Base-by-base conservation (phyloP, 2,113 vertebrate species). In the Conger conger region DNA sequence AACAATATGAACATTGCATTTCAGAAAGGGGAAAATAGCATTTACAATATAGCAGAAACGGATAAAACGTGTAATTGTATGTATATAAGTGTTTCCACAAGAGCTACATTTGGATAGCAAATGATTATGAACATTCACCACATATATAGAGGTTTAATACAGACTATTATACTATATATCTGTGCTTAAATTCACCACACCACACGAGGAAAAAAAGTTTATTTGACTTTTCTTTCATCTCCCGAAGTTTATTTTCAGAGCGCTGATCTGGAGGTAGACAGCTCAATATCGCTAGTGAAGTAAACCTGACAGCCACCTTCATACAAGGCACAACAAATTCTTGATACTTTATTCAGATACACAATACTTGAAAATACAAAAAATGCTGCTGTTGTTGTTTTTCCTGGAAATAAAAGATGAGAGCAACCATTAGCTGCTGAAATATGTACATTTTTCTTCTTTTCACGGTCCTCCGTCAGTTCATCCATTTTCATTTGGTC, bases 401-500 rank as follows among this genome's bases (percentile, higher is more conserved):
- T 73, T 30, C 68, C n/a, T 33, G 68, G n/a, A 30, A 33, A 73
- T 73, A 33, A 73, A n/a, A 73, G n/a, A 33, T 73, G 4, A 33
- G 1, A 33, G 27, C n/a, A 2, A 73, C n/a, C n/a, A 57, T 80
- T 45, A 16, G 27, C 50, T 23, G n/a, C 80, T 33, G 37, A 85
- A 76, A 50, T 76, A 9, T 9, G 36, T 17, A 16, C 60, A 17
- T 83, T 60, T 77, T 18, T 77, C 79, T 76, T 57, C 57, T 80
- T 60, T 77, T 53, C 36, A 9, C 37, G 68, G 35, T 40, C n/a
- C 16, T 42, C 80, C 35, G 57, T 79, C 68, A 81, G 80, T 85
- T 78, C 89, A 91, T 91, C 87, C 84, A 91, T 93, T 92, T 92
- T 88, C 88, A 88, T 38, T 15, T 50, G 0, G 79, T 79, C 23